Evolutionary conservation across 2,888 invertebrate species (phyloP), one percentile per base, ranked within the genome.

Genomic region (Operophtera brumata): DNA sequence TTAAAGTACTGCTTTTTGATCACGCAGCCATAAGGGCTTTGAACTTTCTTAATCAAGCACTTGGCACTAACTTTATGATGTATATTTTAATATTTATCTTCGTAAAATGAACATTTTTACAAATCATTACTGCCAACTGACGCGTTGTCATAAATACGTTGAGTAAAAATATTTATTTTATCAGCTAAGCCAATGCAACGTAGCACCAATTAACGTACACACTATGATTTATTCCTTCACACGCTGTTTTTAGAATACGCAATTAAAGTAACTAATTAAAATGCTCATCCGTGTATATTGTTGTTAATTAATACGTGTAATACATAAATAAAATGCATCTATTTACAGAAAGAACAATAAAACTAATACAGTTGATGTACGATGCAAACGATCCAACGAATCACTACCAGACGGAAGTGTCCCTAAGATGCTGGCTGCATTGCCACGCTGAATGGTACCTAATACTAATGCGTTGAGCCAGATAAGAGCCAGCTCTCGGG

Each of bases 1-100:
- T 69, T 77, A 61, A 78, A 82, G 78, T 77, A 82, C 75, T 71
- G 77, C 78, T 77, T 82, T 82, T 82, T 83, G 83, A 86, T 86
- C 82, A 81, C 64, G 75, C 73, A 80, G 74, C 76, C 80, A 82
- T 75, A 76, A 64, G 85, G 81, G 72, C 81, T 76, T 80, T 81
- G 84, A 86, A 82, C 86, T 77, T 76, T 78, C 74, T 82, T 84
- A 81, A 82, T 82, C 79, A 78, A 68, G 66, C 71, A 54, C 47
- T 57, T 67, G 66, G 40, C 25, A 45, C 34, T 32, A 26, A 34
- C 44, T 47, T 37, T 47, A 35, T 36, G 28, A 39, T 43, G 9
- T 25, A 39, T 43, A 44, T 35, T 40, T 43, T 34, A 25, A 14
- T 48, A n/a, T 55, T 46, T 50, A 34, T 50, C n/a, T 52, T 41